Evolutionary conservation across 2,888 invertebrate species (phyloP).

Genomic region (Drosophila formosana): DNA sequence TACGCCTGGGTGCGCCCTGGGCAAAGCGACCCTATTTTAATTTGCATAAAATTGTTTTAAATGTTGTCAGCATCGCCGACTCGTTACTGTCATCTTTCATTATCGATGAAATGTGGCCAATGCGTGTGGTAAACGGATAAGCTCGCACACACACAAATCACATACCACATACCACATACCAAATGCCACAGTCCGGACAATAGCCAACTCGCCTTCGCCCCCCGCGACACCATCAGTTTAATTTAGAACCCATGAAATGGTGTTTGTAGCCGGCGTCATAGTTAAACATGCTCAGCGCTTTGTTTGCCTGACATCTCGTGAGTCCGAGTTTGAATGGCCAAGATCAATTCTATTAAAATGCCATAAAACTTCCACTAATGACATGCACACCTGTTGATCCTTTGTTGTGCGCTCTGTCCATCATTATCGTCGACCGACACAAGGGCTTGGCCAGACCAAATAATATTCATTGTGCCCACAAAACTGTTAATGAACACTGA

Average conservation of each 20-base stretch:
- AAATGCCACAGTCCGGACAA: background rate
- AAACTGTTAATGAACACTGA: conserved; percentile 27
- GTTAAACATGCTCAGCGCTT: conserved; percentile 62
- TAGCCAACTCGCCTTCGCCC: background rate
- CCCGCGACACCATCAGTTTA: conserved; percentile 52
- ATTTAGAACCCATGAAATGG: conserved; percentile 68
- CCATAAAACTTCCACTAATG: conserved; percentile 74
- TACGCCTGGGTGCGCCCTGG: conserved; percentile 60
- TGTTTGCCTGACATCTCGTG: conserved; percentile 43
- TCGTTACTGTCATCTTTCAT: conserved; percentile 84
- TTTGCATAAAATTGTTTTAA: conserved; percentile 81
- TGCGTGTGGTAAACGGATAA: conserved; percentile 69
- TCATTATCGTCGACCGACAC: background rate
- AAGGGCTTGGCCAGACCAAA: conserved; percentile 19
- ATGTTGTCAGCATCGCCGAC: conserved; percentile 75
- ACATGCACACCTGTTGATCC: conserved; percentile 79
- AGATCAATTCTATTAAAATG: conserved; percentile 74
- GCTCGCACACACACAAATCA: conserved; percentile 24
- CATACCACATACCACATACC: background rate
- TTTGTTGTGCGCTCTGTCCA: conserved; percentile 61
- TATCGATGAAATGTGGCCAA: conserved; percentile 80
- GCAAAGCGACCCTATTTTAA: conserved; percentile 67
- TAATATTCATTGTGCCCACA: conserved; percentile 9
- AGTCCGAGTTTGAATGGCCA: conserved; percentile 22
- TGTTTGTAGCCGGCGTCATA: conserved; percentile 54